Conservation (phyloP, 1,140 invertebrate genomes). For the Hycleus cichorii region DNA sequence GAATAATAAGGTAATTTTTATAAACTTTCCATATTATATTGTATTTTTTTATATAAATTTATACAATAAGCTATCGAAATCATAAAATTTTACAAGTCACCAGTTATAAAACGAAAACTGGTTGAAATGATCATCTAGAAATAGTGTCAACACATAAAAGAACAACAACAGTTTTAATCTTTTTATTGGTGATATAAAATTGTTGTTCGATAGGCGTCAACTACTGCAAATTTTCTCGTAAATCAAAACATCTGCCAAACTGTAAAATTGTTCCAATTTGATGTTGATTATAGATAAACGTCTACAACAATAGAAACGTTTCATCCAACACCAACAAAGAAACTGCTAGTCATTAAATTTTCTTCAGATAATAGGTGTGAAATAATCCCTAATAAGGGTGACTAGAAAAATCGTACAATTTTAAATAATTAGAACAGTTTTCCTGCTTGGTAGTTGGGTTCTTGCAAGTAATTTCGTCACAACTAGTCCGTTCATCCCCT, state of each 20-base stretch:
- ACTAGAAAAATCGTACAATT: neutral
- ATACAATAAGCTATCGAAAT: no score
- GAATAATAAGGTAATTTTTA: no score
- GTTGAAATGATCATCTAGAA: no score
- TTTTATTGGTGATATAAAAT: no score
- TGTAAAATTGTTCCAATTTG: conserved; percentile 3
- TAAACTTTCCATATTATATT: no score
- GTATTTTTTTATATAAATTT: no score
- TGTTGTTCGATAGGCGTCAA: no score
- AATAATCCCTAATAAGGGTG: conserved; percentile 5
- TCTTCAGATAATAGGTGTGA: conserved; percentile 5
- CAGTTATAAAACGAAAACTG: no score
- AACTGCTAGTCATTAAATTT: conserved; percentile 9
- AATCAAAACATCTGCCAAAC: conserved; percentile 13
- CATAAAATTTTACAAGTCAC: no score
- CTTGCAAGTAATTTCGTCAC: conserved; percentile 6
- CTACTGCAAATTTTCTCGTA: no score
- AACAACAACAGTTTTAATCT: no score
- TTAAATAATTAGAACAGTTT: conserved; percentile 4
- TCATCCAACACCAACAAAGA: neutral
- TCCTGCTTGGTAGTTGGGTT: neutral
- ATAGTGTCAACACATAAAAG: no score
- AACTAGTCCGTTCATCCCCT: neutral
- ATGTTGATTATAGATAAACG: neutral
- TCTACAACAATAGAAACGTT: conserved; percentile 1